Base-by-base conservation (phyloP, 92 coral and sea anemone species). In the Palythoa heliodiscus region DNA sequence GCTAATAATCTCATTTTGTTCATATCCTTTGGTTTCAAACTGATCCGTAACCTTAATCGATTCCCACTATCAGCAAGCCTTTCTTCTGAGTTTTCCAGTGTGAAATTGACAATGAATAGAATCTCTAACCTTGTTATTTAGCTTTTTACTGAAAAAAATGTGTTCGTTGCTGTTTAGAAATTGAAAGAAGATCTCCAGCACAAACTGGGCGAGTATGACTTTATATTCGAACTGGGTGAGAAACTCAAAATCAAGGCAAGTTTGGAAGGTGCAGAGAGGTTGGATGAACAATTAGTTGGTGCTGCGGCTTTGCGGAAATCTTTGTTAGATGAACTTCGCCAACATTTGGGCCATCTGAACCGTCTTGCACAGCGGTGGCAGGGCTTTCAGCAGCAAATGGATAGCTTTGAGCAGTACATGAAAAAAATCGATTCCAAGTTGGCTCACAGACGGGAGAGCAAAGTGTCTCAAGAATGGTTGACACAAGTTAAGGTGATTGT, bases 391-490 rank as follows among this genome's bases (percentile, higher is more conserved):
- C 90, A 87, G 64, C 95, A 95, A 83, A 92, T 96, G 93, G 92
- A 94, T 76, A 88, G 83, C 77, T 90, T 96, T 87, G 95, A 86
- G 29, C 91, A 93, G 84, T 96, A 95, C 86, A 94, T 96, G 97
- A 92, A 96, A 53, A 91, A 83, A 50, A 94, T 93, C 15, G 99
- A 96, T 78, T 92, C 92, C 35, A 90, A 90, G 29, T 77, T 94
- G 92, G 88, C 76, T 66, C 91, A 70, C 29, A 92, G 92, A 2
- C 93, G 83, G 73, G 94, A 92, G 25, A 94, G 92, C 80, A 83
- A 92, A 52, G 82, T 96, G 52, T 91, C 98, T 7, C 95, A 92
- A 70, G 96, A 96, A 83, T 96, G 99, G 97, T 67, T 96, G 94
- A 90, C 87, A 60, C 98, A 94, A 71, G 95, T 92, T 20, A 93